These are phyloP conservation scores for Maconellicoccus hirsutus DNA, from an alignment of 1,140 invertebrate species.

Conservation along the genomic window DNA sequence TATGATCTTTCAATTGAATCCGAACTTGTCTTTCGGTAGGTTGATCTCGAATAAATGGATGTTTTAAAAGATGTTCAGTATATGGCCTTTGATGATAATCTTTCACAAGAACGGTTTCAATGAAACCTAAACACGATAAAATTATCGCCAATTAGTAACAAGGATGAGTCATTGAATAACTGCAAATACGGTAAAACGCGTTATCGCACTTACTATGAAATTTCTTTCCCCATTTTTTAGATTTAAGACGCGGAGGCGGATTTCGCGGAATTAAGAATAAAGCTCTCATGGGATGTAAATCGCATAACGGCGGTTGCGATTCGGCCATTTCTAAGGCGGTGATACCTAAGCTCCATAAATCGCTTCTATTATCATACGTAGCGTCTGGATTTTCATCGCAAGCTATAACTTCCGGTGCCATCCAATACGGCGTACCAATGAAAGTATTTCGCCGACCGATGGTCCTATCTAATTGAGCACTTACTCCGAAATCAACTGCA, in stretches of 20 bases:
- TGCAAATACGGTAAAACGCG: background rate
- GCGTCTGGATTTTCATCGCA: conserved; percentile 99
- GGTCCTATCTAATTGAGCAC: conserved; percentile 95
- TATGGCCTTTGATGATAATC: conserved; percentile 97
- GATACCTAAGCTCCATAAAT: conserved; percentile 42
- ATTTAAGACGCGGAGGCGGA: conserved; percentile 89
- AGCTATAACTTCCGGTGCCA: conserved; percentile 95
- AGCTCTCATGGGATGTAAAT: conserved; percentile 98
- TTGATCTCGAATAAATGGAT: conserved; percentile 95
- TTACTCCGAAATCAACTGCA: conserved; percentile 98
- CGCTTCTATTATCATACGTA: conserved; percentile 89
- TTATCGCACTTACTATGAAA: conserved; percentile 58
- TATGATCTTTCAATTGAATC: conserved; percentile 98
- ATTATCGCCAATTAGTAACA: background rate
- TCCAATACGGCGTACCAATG: conserved; percentile 99
- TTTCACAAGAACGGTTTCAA: conserved; percentile 83
- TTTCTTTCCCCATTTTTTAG: conserved; percentile 96
- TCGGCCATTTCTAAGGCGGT: conserved; percentile 99
- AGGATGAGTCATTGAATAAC: background rate
- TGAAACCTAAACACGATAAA: conserved; percentile 44
- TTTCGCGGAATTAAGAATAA: conserved; percentile 97
- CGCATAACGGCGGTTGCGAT: conserved; percentile 95
- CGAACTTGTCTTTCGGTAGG: conserved; percentile 94
- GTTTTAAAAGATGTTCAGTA: conserved; percentile 94
- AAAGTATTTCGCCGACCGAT: conserved; percentile 98